Conservation (phyloP, 2,888 invertebrate species). For the Morpho helenor region DNA sequence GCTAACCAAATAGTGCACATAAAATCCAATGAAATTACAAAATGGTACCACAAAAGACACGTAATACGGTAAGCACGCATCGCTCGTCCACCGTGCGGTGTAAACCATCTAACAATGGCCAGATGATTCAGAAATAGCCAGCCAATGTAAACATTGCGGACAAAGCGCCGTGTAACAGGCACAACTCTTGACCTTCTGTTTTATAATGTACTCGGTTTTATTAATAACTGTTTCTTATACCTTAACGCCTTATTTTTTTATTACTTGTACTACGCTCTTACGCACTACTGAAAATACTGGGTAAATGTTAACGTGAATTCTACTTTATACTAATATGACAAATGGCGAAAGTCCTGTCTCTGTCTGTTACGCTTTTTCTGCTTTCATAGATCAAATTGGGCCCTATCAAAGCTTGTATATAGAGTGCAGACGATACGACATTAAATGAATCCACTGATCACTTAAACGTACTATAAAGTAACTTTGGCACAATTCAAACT, state of each 20-base stretch:
- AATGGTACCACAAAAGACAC: slow-evolving; percentile 45
- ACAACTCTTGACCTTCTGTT: slow-evolving; percentile 31
- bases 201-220: slow-evolving; percentile 25
- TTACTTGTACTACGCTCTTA: no score
- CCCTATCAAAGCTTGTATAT: no score
- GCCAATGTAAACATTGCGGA: slow-evolving; percentile 71
- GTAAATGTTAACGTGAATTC: no score
- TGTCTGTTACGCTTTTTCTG: no score
- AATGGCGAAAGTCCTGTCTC: no score
- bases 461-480: no score
- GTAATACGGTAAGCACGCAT: slow-evolving; percentile 39
- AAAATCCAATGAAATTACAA: slow-evolving; percentile 8
- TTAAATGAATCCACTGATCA: no score
- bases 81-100: slow-evolving; percentile 41
- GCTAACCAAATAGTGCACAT: slow-evolving; percentile 6
- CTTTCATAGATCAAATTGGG: no score
- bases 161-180: slow-evolving; percentile 59
- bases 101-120: slow-evolving; percentile 74
- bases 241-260: neutral
- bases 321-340: no score
- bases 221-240: slow-evolving; percentile 16
- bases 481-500: no score
- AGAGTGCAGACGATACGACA: no score
- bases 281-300: no score
- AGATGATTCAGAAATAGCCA: slow-evolving; percentile 76